These are phyloP conservation scores for Brachionus sp. DNA, from an alignment of 1,140 invertebrate genomes.

Conservation along the genomic window DNA sequence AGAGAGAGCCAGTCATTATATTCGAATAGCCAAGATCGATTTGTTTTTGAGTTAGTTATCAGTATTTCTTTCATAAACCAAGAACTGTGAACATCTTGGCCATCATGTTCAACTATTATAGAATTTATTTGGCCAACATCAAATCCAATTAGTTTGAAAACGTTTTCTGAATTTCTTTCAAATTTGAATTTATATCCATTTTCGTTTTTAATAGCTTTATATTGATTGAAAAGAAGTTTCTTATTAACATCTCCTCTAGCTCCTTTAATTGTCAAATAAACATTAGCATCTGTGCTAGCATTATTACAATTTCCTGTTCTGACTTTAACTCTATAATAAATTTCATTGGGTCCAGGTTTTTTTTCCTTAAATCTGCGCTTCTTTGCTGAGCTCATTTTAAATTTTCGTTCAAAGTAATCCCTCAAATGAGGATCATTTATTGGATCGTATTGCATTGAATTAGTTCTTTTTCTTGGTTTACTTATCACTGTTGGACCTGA, in stretches of 20 bases:
- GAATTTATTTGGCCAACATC: slow-evolving; percentile 37
- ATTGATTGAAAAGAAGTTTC: slow-evolving; percentile 31
- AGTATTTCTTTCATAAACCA: slow-evolving; percentile 58
- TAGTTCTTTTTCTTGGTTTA: neutral
- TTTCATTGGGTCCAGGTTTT: neutral
- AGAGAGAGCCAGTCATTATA: slow-evolving; percentile 59
- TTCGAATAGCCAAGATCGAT: slow-evolving; percentile 56
- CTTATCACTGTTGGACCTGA: neutral
- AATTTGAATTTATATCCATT: slow-evolving; percentile 40
- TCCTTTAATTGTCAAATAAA: slow-evolving; percentile 37
- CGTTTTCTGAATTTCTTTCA: slow-evolving; percentile 22
- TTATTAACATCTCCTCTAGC: neutral
- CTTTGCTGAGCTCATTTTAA: slow-evolving; percentile 47
- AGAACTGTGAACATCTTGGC: slow-evolving; percentile 54
- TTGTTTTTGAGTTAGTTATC: slow-evolving; percentile 55
- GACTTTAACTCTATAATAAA: slow-evolving; percentile 34
- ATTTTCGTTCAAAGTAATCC: slow-evolving; percentile 57
- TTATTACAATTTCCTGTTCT: slow-evolving; percentile 16
- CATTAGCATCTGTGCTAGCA: slow-evolving; percentile 46
- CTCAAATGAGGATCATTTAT: slow-evolving; percentile 56
- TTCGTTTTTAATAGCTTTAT: slow-evolving; percentile 23
- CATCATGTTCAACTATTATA: slow-evolving; percentile 51
- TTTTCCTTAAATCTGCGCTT: slow-evolving; percentile 11
- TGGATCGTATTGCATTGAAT: slow-evolving; percentile 51
- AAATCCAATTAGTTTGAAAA: slow-evolving; percentile 31